Percentiles rank a stretch among this genome's conserved stretches.
Evolutionary conservation across 2,888 invertebrate genomes (phyloP).

Genomic region (Clanis bilineata): DNA sequence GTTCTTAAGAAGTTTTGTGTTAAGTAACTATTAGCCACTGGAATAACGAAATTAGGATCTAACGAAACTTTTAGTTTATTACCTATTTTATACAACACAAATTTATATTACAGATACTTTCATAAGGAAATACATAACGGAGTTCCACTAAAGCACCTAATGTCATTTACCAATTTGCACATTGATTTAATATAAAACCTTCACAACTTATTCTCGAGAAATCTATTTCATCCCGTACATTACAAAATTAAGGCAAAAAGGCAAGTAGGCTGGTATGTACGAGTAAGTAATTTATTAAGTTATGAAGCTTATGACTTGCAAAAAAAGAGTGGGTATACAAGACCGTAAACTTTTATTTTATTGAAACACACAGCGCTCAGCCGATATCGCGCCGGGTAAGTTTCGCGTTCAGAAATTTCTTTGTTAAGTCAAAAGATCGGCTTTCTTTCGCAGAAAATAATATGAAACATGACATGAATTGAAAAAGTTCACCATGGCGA

Average conservation of each 20-base stretch:
- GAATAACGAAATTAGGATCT: too few species aligned
- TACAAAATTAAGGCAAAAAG: conserved; percentile 25
- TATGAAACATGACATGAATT: conserved; percentile 67
- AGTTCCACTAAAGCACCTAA: neutral
- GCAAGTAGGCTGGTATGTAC: conserved; percentile 22
- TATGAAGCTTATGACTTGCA: conserved; percentile 38
- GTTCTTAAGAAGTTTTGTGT: too few species aligned
- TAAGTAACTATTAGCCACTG: too few species aligned
- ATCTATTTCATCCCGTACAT: conserved; percentile 21
- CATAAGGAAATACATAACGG: neutral
- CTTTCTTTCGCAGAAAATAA: conserved; percentile 59
- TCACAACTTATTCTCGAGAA: conserved; percentile 7
- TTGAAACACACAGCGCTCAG: conserved; percentile 40
- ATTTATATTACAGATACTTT: neutral
- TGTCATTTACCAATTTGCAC: neutral
- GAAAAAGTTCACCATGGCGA: conserved; percentile 59
- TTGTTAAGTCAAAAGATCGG: conserved; percentile 58
- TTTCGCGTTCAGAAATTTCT: conserved; percentile 53
- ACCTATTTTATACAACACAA: too few species aligned
- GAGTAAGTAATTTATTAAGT: conserved; percentile 33
- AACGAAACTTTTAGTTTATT: too few species aligned
- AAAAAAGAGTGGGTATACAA: conserved; percentile 35
- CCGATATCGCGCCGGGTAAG: conserved; percentile 46
- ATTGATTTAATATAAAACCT: conserved; percentile 21
- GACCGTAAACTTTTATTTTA: conserved; percentile 54